A percentile compares a stretch with the other conserved stretches of the same genome.
phyloP scores from a whole-genome alignment of 2,113 vertebrate species.

The Hyla sarda region DNA sequence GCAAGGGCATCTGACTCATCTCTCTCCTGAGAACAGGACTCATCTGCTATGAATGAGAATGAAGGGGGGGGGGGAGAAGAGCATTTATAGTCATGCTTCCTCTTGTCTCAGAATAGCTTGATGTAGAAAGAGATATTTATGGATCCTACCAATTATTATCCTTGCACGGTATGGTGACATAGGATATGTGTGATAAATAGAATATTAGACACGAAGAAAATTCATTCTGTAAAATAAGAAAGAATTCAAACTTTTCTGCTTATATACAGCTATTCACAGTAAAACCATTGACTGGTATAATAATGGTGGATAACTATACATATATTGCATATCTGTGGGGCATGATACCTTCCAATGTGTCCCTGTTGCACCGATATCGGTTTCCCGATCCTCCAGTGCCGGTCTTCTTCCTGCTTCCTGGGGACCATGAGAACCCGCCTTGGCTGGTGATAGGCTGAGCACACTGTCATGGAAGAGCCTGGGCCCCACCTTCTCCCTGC shows the following conservation, averaged over 20 bases:
- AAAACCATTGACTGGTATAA: background rate
- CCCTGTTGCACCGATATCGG: too few relatives aligned
- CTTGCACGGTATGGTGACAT: slow-evolving; percentile 9
- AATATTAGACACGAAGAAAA: background rate
- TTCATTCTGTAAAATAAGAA: background rate
- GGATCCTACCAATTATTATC: slow-evolving; percentile 51
- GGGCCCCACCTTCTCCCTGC: too few relatives aligned
- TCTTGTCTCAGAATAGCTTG: slow-evolving; percentile 53
- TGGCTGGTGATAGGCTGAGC: too few relatives aligned
- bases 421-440: too few relatives aligned
- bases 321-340: background rate
- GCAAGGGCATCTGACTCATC: slow-evolving; percentile 57
- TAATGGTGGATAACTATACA: background rate
- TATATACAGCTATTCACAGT: background rate
- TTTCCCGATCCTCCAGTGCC: too few relatives aligned
- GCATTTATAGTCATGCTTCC: slow-evolving; percentile 45
- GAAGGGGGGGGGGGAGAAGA: slow-evolving; percentile 4
- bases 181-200: slow-evolving; percentile 40
- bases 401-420: too few relatives aligned
- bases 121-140: slow-evolving; percentile 47
- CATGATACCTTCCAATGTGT: background rate
- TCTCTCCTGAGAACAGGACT: slow-evolving; percentile 43
- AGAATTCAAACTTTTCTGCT: background rate
- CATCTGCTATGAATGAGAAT: slow-evolving; percentile 54
- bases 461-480: too few relatives aligned